A percentile compares a stretch with the other conserved stretches of the same genome.
phyloP scores from a whole-genome alignment of 2,888 invertebrate species.

The Tinea semifulvella region DNA sequence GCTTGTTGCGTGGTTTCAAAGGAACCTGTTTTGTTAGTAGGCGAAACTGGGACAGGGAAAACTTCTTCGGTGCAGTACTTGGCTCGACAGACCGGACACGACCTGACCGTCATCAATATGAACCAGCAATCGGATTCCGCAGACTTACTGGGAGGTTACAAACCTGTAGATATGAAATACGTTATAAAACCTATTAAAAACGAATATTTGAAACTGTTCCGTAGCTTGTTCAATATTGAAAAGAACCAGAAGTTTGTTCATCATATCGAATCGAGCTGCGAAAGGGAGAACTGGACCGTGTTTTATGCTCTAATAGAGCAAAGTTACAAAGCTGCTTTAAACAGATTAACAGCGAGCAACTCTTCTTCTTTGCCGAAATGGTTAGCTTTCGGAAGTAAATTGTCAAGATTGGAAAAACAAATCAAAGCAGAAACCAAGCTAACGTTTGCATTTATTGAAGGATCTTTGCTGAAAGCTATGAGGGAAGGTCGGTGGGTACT shows the following conservation, averaged over 20 bases:
- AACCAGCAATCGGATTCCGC: conserved; percentile 98
- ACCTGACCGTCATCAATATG: conserved; percentile 95
- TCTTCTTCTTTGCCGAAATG: conserved; percentile 59
- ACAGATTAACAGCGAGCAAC: conserved; percentile 46
- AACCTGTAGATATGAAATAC: conserved; percentile 91
- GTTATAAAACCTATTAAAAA: conserved; percentile 82
- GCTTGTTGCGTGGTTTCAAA: conserved; percentile 82
- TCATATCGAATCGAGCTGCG: conserved; percentile 81
- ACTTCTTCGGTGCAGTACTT: conserved; percentile 94
- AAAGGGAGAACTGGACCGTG: conserved; percentile 75
- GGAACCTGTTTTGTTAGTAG: conserved; percentile 94
- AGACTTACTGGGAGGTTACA: conserved; percentile 96
- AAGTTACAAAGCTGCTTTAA: conserved; percentile 73
- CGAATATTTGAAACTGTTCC: conserved; percentile 86
- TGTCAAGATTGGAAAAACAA: conserved; percentile 78
- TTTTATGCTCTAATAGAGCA: conserved; percentile 81
- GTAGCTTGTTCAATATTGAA: conserved; percentile 76
- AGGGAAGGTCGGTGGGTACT: conserved; percentile 95
- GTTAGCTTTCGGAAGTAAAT: conserved; percentile 71
- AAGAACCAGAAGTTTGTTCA: conserved; percentile 85
- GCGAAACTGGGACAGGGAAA: conserved; percentile 99
- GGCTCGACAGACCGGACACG: conserved; percentile 83
- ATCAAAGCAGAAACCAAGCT: conserved; percentile 75
- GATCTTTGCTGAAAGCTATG: conserved; percentile 90
- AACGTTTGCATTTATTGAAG: conserved; percentile 93